phyloP scores from a whole-genome alignment of 2,797 vertebrate species.

The Hybognathus amarus region DNA sequence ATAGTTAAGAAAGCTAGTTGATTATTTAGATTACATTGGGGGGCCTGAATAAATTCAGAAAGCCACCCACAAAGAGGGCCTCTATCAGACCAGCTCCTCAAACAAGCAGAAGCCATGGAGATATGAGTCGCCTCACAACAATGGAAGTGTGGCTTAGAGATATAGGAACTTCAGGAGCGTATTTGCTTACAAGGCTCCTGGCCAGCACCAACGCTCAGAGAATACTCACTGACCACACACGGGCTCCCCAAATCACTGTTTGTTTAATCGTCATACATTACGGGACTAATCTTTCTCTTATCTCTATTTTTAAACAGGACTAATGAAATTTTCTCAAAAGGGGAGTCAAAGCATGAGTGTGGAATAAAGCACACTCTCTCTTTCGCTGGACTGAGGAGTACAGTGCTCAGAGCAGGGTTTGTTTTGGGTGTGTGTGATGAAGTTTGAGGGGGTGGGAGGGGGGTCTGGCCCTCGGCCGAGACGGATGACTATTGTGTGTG shows the following conservation, averaged over 20 bases:
- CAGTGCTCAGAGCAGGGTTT: slow-evolving; percentile 29
- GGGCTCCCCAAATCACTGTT: slow-evolving; percentile 26
- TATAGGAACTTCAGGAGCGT: slow-evolving; percentile 53
- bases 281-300: slow-evolving; percentile 25
- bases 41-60: slow-evolving; percentile 58
- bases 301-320: slow-evolving; percentile 13
- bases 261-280: slow-evolving; percentile 28
- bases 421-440: slow-evolving; percentile 46
- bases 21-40: slow-evolving; percentile 57
- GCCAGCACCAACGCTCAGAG: slow-evolving; percentile 41
- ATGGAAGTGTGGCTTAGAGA: slow-evolving; percentile 63
- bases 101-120: slow-evolving; percentile 65
- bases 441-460: slow-evolving; percentile 31
- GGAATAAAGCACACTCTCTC: neutral
- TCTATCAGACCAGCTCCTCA: slow-evolving; percentile 62
- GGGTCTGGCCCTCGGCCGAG: slow-evolving; percentile 49
- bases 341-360: neutral
- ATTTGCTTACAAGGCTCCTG: slow-evolving; percentile 57
- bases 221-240: slow-evolving; percentile 51
- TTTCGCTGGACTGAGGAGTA: slow-evolving; percentile 6
- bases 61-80: slow-evolving; percentile 61
- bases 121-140: slow-evolving; percentile 60
- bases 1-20: slow-evolving; percentile 51
- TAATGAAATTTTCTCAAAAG: neutral
- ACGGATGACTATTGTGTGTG: slow-evolving; percentile 53